Conservation (phyloP, 2,888 invertebrate species). For the Auanema freiburgensis region DNA sequence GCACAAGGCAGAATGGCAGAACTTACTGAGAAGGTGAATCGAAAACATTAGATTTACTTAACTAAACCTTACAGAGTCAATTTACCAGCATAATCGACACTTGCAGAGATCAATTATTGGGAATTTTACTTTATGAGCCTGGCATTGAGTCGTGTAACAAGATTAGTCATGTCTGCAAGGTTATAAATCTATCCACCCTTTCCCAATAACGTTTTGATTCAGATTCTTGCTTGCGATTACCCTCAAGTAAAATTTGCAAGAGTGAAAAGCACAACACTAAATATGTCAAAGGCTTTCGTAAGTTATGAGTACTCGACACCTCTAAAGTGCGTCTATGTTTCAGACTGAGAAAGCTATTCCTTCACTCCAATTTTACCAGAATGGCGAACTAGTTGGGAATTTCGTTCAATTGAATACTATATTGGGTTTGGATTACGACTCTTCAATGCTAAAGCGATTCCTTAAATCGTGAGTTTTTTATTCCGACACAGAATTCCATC, state of each 20-base stretch:
- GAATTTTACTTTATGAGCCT: constrained; percentile 40
- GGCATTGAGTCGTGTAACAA: constrained; percentile 27
- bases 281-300: constrained; percentile 38
- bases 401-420: constrained; percentile 41
- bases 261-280: constrained; percentile 33
- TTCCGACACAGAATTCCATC: background rate
- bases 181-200: too few species aligned
- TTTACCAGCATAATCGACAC: constrained; percentile 34
- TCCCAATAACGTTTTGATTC: too few species aligned
- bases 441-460: constrained; percentile 31
- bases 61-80: constrained; percentile 27
- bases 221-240: constrained; percentile 37
- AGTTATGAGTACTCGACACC: too few species aligned
- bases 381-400: constrained; percentile 54
- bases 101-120: constrained; percentile 23
- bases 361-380: constrained; percentile 52
- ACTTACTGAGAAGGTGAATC: constrained; percentile 44
- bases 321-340: constrained; percentile 18
- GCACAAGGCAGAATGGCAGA: constrained; percentile 47
- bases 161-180: constrained; percentile 25
- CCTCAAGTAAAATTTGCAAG: constrained; percentile 32
- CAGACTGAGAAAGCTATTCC: constrained; percentile 48
- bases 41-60: constrained; percentile 7
- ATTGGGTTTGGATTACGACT: constrained; percentile 51
- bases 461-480: constrained; percentile 29